phyloP scores from a whole-genome alignment of 1,140 invertebrate genomes.

The Drosophila arawakana region DNA sequence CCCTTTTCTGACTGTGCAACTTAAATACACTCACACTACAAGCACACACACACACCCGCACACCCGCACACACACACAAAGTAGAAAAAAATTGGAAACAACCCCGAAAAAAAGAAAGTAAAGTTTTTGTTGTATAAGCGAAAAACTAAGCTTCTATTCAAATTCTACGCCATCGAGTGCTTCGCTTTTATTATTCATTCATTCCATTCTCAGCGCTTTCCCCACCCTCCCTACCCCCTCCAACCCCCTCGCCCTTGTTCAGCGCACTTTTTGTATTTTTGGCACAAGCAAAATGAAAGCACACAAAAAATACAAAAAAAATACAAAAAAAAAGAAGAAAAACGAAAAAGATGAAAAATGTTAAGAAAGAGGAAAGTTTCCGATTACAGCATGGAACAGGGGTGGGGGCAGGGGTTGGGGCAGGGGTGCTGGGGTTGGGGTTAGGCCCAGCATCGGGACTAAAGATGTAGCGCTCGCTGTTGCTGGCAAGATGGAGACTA shows the following conservation, averaged over 20 bases:
- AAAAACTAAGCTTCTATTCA: slow-evolving; percentile 84
- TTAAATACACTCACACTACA: slow-evolving; percentile 50
- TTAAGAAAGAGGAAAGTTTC: slow-evolving; percentile 83
- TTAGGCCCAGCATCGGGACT: slow-evolving; percentile 15
- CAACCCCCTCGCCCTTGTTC: no score
- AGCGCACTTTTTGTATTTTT: slow-evolving; percentile 64
- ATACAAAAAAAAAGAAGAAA: no score
- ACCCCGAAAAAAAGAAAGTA: slow-evolving; percentile 75
- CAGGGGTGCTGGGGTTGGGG: slow-evolving; percentile 2
- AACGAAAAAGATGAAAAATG: slow-evolving; percentile 73
- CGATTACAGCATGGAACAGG: slow-evolving; percentile 67
- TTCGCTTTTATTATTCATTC: slow-evolving; percentile 83
- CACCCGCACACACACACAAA: slow-evolving; percentile 48
- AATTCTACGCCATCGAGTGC: slow-evolving; percentile 83
- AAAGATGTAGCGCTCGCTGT: slow-evolving; percentile 12
- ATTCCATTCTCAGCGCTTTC: slow-evolving; percentile 60
- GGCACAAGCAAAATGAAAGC: slow-evolving; percentile 77
- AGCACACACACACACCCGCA: slow-evolving; percentile 15
- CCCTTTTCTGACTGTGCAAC: slow-evolving; percentile 65
- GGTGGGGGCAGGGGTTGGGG: neutral
- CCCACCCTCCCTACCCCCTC: neutral
- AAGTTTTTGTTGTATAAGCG: slow-evolving; percentile 84
- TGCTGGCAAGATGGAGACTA: neutral
- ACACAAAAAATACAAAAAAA: slow-evolving; percentile 30
- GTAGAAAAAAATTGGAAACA: slow-evolving; percentile 79